These are phyloP conservation scores for Caenorhabditis zanzibari DNA, from an alignment of 2,888 invertebrate species.

Conservation along the genomic window DNA sequence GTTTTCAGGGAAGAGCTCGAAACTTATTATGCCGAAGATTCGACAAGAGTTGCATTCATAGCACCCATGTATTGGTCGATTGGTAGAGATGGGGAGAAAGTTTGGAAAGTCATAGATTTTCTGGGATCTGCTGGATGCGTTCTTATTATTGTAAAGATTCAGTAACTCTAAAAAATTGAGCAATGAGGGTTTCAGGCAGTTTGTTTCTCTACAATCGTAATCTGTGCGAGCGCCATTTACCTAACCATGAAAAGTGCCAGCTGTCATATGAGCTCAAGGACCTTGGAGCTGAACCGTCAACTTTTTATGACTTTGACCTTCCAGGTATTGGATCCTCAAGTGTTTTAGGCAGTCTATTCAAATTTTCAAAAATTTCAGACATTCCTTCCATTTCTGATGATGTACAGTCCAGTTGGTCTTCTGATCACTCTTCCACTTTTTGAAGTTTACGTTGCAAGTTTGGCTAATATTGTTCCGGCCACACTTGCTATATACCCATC, in stretches of 20 bases:
- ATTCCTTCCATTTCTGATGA: conserved; percentile 37
- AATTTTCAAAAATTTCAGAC: conserved; percentile 21
- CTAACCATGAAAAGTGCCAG: conserved; percentile 30
- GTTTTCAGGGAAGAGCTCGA: conserved; percentile 34
- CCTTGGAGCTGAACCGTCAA: conserved; percentile 43
- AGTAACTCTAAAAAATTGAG: too few relatives aligned
- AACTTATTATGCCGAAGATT: conserved; percentile 32
- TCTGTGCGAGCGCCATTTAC: conserved; percentile 42
- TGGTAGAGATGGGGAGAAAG: conserved; percentile 26
- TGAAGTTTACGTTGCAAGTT: conserved; percentile 36
- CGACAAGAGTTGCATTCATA: conserved; percentile 33
- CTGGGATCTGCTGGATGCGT: conserved; percentile 41
- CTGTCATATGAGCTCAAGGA: conserved; percentile 44
- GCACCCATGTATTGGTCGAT: conserved; percentile 55
- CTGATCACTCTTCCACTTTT: conserved; percentile 43
- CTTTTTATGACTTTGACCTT: conserved; percentile 43
- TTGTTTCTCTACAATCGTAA: conserved; percentile 43
- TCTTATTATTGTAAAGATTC: conserved; percentile 30
- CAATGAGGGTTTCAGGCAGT: conserved; percentile 22
- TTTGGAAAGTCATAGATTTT: conserved; percentile 23
- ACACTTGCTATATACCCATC: conserved; percentile 35
- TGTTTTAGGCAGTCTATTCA: too few relatives aligned
- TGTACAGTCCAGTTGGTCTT: conserved; percentile 48
- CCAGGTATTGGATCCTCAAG: conserved; percentile 22
- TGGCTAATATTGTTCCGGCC: conserved; percentile 33